Evolutionary conservation across 2,113 vertebrate genomes (phyloP), one percentile per base, ranked within the genome.

Genomic region (Trematocara marginatum): DNA sequence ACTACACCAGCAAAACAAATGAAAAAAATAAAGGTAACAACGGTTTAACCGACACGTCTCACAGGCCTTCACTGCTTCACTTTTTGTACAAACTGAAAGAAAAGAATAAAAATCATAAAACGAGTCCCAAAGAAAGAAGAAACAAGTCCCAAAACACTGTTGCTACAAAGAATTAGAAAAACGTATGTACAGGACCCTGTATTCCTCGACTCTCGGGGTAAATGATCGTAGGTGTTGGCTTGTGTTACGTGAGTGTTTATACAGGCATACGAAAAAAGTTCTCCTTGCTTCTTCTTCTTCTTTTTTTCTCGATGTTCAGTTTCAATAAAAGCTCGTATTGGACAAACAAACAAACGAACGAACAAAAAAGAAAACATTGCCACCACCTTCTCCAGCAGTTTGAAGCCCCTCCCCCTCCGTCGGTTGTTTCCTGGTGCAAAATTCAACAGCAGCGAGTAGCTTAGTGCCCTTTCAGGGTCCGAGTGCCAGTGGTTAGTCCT

Each of bases 121-220:
- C 92, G 92, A 97, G 96, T 97, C 97, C 96, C 54, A 88, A 96
- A 97, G 87, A 93, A 91, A 97, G 96, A 96, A 97, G 78, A 97
- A 97, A 96, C 96, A 96, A 97, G 85, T 94, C 96, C 97, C 97
- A 97, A 97, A 97, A 98, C 95, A 96, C 97, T 95, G 97, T 98
- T 98, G 98, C 97, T 98, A 99, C 98, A 98, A 99, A 99, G 96
- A 97, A 99, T 98, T 97, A 97, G 94, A 96, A 97, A 95, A 97
- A 96, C 96, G 90, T 99, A 99, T 99, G 97, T 98, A 99, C 98
- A 99, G 98, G 98, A 99, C 98, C 98, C 98, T 99, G 98, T 99
- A 97, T 98, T 98, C 97, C 97, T 97, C 95, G 86, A 97, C 90
- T 90, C 51, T 92, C 90, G 52, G 85, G 89, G 92, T 89, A 96